Base-by-base conservation (phyloP, 2,113 vertebrate species). In the Lepisosteus oculatus region DNA sequence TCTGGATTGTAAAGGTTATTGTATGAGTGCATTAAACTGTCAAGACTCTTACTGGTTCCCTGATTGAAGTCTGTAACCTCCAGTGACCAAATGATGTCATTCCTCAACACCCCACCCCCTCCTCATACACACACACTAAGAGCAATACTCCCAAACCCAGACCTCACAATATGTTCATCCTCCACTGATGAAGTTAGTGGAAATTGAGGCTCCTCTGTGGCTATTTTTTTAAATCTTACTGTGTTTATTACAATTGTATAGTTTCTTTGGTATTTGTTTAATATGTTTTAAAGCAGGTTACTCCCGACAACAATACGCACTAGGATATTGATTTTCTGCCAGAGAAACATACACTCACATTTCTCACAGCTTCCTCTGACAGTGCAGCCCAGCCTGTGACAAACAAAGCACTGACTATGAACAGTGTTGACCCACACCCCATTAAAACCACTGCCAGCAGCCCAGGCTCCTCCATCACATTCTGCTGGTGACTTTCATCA, bases 291-390 rank as follows among this genome's bases (percentile, higher is more conserved):
- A 70, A 68, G 57, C 63, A 55, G 55, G 3, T 62, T 55, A 70
- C 73, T 66, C 68, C 42, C 56, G 55, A 55, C 63, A 65, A 69
- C 67, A 65, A 61, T 55, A 64, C 69, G 67, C 68, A 61, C 13
- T 7, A 45, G 42, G n/a, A 17, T 74, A 74, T 77, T 44, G 76
- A 74, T 71, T 77, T 71, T 62, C 65, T 63, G 72, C 62, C 76
- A 68, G 6, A 41, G 41, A 44, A 7, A 59, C 15, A 64, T 64
- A 15, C 43, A 57, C 43, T 43, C 65, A 13, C 65, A 66, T 68
- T 51, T 42, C 59, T 71, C 69, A 51, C 41, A 11, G 3, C 67
- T 67, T 70, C 65, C 11, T 44, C 55, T 64, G 63, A 5, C 15
- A 12, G 62, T 43, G 15, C 17, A 41, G 42, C 42, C 3, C 13